A percentile compares a stretch with the other conserved stretches of the same genome.
Evolutionary conservation across 2,797 vertebrate species (phyloP).

Genomic region (Aphelocoma californica): DNA sequence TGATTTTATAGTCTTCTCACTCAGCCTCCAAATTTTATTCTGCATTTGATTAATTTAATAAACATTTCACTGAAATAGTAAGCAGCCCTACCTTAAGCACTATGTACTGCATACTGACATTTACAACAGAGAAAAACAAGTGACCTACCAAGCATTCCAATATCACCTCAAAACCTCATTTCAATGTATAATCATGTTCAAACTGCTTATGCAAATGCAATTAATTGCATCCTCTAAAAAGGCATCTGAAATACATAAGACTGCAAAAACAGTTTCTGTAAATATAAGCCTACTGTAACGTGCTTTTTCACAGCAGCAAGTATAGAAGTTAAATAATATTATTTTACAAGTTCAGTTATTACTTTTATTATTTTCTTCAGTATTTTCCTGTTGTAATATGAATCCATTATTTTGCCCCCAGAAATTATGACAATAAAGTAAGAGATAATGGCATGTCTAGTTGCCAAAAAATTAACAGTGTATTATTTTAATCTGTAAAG

Average conservation of each 20-base stretch:
- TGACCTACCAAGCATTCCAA: not conserved
- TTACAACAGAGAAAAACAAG: not conserved
- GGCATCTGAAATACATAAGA: not conserved
- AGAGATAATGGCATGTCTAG: not conserved
- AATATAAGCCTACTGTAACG: not conserved
- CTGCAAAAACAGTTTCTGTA: not conserved
- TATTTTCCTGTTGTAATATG: not conserved
- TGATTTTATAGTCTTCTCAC: not conserved
- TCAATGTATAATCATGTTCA: not conserved
- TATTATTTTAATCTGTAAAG: slow-evolving; percentile 1
- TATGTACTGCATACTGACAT: not conserved
- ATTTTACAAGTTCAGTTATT: not conserved
- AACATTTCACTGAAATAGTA: not conserved
- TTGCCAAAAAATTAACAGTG: not conserved
- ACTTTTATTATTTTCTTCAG: not conserved
- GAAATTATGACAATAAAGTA: not conserved
- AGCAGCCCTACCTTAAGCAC: not conserved
- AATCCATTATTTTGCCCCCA: not conserved
- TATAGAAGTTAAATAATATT: not conserved
- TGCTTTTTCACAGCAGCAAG: not conserved
- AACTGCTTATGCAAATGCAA: not conserved
- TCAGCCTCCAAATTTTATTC: not conserved
- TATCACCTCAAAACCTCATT: not conserved
- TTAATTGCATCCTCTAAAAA: not conserved
- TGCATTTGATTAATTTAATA: not conserved